Evolutionary conservation across 2,113 vertebrate species (phyloP).

Genomic region (Ibidorhyncha struthersii): DNA sequence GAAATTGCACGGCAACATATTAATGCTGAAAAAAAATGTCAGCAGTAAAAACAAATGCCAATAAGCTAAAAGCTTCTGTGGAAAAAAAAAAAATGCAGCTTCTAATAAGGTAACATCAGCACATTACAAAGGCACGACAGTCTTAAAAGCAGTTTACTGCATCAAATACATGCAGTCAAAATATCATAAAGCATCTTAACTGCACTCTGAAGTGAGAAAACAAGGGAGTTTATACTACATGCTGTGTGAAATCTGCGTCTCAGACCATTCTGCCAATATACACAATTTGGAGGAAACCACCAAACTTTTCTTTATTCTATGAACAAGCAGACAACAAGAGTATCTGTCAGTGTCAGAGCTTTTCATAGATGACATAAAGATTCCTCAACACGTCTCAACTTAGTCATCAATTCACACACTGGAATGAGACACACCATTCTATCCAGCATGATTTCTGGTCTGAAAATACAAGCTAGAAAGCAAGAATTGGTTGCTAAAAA

Average conservation of each 20-base stretch:
- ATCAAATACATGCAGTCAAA: conserved; percentile 24
- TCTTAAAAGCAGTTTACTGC: conserved; percentile 46
- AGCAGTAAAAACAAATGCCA: conserved; percentile 67
- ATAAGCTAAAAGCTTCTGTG: conserved; percentile 43
- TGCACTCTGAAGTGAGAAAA: conserved; percentile 38
- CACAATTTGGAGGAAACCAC: conserved; percentile 38
- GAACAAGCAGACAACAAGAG: conserved; percentile 46
- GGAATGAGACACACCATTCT: conserved; percentile 17
- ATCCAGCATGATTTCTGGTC: neutral
- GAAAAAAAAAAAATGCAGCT: conserved; percentile 8
- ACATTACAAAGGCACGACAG: conserved; percentile 34
- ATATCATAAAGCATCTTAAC: conserved; percentile 18
- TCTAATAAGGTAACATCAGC: conserved; percentile 43
- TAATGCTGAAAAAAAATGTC: conserved; percentile 51
- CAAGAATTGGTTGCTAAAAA: neutral
- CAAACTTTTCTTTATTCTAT: conserved; percentile 2
- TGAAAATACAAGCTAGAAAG: neutral
- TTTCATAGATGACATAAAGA: conserved; percentile 34
- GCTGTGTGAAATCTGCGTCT: conserved; percentile 17
- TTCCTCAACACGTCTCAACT: conserved; percentile 41
- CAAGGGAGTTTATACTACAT: neutral
- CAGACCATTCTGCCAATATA: conserved; percentile 13
- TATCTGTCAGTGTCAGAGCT: neutral
- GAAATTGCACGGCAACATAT: conserved; percentile 53
- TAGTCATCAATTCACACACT: conserved; percentile 22